Percentiles rank a stretch among this genome's conserved stretches.
Evolutionary conservation across 2,888 invertebrate genomes (phyloP).

Genomic region (Scelioninae gen. 1): DNA sequence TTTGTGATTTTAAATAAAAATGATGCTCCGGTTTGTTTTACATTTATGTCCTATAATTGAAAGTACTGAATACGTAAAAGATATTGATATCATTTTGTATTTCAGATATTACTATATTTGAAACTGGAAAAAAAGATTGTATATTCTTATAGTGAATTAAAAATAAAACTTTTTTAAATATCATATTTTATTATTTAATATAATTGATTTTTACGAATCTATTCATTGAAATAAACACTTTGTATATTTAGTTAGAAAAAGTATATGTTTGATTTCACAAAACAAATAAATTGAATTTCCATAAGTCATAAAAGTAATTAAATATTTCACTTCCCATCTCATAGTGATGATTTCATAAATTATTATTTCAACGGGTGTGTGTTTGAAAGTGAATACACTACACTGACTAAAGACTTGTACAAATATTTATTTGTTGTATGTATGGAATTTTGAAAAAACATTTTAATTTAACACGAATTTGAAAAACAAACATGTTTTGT

Average conservation of each 20-base stretch:
- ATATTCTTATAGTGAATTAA: too few species aligned
- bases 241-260: background rate
- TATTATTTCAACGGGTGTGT: too few species aligned
- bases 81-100: background rate
- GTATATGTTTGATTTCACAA: conserved; percentile 7
- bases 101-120: too few species aligned
- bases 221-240: background rate
- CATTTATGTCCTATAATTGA: conserved; percentile 29
- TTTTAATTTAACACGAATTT: too few species aligned
- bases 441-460: too few species aligned
- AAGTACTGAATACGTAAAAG: background rate
- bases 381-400: too few species aligned
- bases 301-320: conserved; percentile 2
- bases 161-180: background rate
- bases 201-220: background rate
- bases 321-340: too few species aligned
- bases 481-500: too few species aligned
- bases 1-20: conserved; percentile 55
- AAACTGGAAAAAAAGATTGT: too few species aligned
- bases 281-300: conserved; percentile 1
- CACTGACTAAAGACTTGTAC: too few species aligned
- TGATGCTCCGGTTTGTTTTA: conserved; percentile 37
- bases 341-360: too few species aligned
- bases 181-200: background rate
- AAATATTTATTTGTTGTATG: too few species aligned